These are phyloP conservation scores for Drosophila leontia DNA, from an alignment of 1,140 invertebrate genomes.

Conservation along the genomic window DNA sequence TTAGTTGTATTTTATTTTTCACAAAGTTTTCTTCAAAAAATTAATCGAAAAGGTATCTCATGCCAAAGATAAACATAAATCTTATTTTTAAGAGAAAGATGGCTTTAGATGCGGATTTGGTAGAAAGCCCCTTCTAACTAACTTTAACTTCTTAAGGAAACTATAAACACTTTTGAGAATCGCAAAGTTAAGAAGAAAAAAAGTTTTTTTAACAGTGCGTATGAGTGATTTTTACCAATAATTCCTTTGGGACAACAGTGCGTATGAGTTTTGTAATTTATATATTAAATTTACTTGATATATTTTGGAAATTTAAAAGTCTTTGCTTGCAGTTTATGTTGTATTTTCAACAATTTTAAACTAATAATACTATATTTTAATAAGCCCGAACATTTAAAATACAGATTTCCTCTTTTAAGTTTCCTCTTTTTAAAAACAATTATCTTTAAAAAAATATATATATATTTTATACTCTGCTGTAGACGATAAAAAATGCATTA, in stretches of 20 bases:
- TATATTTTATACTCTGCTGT: not conserved
- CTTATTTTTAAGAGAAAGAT: too few relatives aligned
- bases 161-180: too few relatives aligned
- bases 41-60: not conserved
- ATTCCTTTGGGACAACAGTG: not conserved
- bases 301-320: not conserved
- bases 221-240: not conserved
- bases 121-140: not conserved
- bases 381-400: too few relatives aligned
- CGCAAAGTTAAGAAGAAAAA: not conserved
- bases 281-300: too few relatives aligned
- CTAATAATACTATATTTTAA: not conserved
- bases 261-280: not conserved
- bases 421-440: not conserved
- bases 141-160: not conserved
- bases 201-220: not conserved
- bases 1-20: too few relatives aligned
- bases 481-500: conserved; percentile 14
- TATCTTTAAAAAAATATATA: not conserved
- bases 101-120: not conserved
- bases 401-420: not conserved
- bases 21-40: not conserved
- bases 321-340: not conserved
- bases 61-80: too few relatives aligned
- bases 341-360: not conserved